Conservation (phyloP, 2,888 invertebrate species). For the Ganaspis brasiliensis region DNA sequence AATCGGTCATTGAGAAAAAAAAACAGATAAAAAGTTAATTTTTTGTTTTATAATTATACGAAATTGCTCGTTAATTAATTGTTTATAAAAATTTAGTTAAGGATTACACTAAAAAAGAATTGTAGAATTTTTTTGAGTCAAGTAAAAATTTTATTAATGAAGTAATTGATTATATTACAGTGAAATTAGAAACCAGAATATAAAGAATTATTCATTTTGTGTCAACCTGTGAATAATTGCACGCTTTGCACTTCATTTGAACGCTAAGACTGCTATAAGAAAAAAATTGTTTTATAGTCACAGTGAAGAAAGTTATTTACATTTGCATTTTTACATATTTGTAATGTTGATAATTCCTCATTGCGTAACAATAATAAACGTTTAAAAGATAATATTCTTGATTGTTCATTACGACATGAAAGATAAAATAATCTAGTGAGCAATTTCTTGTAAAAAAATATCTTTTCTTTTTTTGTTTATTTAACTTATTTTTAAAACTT, state of each 20-base stretch:
- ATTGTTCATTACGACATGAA: neutral
- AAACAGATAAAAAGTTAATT: neutral
- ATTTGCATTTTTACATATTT: slow-evolving; percentile 1
- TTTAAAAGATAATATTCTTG: neutral
- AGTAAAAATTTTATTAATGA: neutral
- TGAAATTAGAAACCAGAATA: neutral
- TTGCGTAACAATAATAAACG: neutral
- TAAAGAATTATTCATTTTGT: neutral
- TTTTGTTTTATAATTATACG: too few species aligned
- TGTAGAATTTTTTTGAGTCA: too few species aligned
- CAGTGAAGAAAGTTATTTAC: slow-evolving; percentile 12
- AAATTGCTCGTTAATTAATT: too few species aligned
- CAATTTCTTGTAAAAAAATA: neutral
- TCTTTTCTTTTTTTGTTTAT: neutral
- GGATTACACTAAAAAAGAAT: too few species aligned
- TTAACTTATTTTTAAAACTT: neutral
- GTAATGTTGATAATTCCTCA: slow-evolving; percentile 1
- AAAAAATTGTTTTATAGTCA: neutral
- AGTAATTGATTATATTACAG: neutral
- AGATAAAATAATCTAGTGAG: slow-evolving; percentile 8
- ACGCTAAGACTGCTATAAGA: neutral
- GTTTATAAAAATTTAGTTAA: too few species aligned
- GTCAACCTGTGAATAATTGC: neutral
- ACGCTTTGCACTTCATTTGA: neutral
- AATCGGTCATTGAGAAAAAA: neutral